phyloP scores from a whole-genome alignment of 2,888 invertebrate genomes.

The Rhopalosiphum nymphaeae region DNA sequence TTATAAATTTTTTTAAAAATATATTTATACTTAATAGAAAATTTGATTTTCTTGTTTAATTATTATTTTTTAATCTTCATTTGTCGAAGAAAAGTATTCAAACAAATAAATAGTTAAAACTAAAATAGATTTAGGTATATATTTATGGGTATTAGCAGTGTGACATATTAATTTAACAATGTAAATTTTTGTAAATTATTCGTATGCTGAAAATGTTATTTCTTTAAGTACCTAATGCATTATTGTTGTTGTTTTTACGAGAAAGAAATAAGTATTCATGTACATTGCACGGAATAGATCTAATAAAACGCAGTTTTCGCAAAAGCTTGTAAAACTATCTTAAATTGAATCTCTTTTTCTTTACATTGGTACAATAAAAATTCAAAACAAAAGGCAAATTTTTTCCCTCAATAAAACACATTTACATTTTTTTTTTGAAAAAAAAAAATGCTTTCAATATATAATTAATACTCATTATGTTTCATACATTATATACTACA shows the following conservation, averaged over 20 bases:
- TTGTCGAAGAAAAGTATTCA: neutral
- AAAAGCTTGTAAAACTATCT: neutral
- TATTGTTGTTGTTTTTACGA: neutral
- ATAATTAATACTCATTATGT: neutral
- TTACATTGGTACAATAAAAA: neutral
- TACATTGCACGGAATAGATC: neutral
- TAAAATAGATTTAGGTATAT: neutral
- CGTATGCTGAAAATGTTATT: neutral
- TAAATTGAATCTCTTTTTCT: constrained; percentile 25
- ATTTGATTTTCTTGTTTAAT: neutral
- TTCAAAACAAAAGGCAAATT: neutral
- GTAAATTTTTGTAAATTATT: constrained; percentile 2
- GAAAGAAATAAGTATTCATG: neutral
- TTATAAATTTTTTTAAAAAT: neutral
- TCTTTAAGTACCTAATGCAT: neutral
- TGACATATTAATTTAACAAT: constrained; percentile 23
- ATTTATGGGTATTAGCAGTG: neutral
- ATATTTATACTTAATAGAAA: neutral
- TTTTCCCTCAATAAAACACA: neutral
- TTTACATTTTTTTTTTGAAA: neutral
- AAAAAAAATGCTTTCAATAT: neutral
- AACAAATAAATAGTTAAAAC: neutral
- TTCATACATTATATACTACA: no score
- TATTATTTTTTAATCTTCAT: neutral
- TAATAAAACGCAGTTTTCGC: constrained; percentile 15